phyloP scores from a whole-genome alignment of 2,888 invertebrate genomes.

The Pharmacophagus antenor region DNA sequence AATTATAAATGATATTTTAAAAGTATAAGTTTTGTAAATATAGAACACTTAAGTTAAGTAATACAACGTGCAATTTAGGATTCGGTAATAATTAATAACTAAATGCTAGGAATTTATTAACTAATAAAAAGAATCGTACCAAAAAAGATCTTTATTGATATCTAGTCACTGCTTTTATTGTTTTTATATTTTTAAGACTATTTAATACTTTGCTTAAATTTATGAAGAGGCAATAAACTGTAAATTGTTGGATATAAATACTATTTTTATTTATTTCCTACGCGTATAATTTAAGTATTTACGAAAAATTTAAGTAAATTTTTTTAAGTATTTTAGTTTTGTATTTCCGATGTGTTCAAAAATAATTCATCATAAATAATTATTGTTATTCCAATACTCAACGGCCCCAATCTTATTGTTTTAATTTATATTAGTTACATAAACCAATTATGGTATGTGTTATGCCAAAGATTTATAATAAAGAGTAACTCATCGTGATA shows the following conservation, averaged over 20 bases:
- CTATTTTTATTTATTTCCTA: slow-evolving; percentile 2
- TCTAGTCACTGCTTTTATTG: slow-evolving; percentile 59
- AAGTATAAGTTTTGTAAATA: slow-evolving; percentile 74
- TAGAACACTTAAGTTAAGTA: slow-evolving; percentile 52
- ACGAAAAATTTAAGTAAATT: neutral
- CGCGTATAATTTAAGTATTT: neutral
- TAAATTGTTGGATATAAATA: slow-evolving; percentile 14
- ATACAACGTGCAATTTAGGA: slow-evolving; percentile 74
- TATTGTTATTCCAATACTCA: too few species aligned
- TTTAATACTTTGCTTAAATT: slow-evolving; percentile 23
- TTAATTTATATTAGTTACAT: too few species aligned
- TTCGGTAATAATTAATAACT: slow-evolving; percentile 55
- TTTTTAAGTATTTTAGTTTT: neutral
- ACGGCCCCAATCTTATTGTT: too few species aligned
- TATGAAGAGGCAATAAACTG: slow-evolving; percentile 9
- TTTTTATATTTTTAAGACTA: slow-evolving; percentile 29
- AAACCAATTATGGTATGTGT: too few species aligned
- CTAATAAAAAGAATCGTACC: slow-evolving; percentile 38
- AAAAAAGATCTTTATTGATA: slow-evolving; percentile 45
- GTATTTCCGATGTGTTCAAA: too few species aligned
- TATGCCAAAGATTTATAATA: too few species aligned
- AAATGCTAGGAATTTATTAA: slow-evolving; percentile 64
- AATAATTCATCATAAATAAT: too few species aligned
- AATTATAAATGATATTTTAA: slow-evolving; percentile 74
- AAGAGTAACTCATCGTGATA: too few species aligned